Base-by-base conservation (phyloP, 2,797 vertebrate genomes). In the Diceros bicornis region DNA sequence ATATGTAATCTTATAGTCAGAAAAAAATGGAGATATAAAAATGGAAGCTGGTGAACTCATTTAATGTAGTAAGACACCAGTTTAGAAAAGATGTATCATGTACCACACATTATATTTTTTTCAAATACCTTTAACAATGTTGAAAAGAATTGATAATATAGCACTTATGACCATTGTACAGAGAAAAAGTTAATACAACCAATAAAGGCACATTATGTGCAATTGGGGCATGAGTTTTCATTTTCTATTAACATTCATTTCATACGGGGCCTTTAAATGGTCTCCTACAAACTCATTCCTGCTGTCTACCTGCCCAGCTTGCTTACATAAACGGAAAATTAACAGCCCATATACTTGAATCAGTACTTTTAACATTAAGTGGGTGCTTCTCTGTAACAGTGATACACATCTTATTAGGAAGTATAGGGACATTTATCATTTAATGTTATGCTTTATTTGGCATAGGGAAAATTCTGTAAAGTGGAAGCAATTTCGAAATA, bases 301-400 rank as follows among this genome's bases (percentile, higher is more conserved):
- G 27, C 29, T 72, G 27, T 86, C 71, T 37, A 18, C 21, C 44
- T 91, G 61, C 25, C 50, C 21, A n/a, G 27, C 20, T 96, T 92
- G 17, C 81, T 94, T 91, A 90, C 29, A 85, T 41, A 96, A 74
- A 96, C 89, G 85, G 82, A 97, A 96, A 92, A 94, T 96, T 95
- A 96, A 85, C 27, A 94, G 57, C 50, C 85, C 52, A 20, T 61
- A 13, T 44, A 72, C 64, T 90, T 91, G 57, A 95, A 81, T 93
- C 62, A 87, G 92, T 93, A 91, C 86, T 87, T n/a, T 89, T 84
- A 90, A 47, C 66, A 92, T 69, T 93, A 88, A 95, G 61, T 93
- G 66, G 32, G 13, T 79, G 13, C 37, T 57, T 89, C 81, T 96
- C 34, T 94, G 77, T 83, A 89, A 68, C 71, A 23, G 37, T 21